These are phyloP conservation scores for Dromiciops gliroides DNA, from an alignment of 2,113 vertebrate genomes.

Conservation along the genomic window DNA sequence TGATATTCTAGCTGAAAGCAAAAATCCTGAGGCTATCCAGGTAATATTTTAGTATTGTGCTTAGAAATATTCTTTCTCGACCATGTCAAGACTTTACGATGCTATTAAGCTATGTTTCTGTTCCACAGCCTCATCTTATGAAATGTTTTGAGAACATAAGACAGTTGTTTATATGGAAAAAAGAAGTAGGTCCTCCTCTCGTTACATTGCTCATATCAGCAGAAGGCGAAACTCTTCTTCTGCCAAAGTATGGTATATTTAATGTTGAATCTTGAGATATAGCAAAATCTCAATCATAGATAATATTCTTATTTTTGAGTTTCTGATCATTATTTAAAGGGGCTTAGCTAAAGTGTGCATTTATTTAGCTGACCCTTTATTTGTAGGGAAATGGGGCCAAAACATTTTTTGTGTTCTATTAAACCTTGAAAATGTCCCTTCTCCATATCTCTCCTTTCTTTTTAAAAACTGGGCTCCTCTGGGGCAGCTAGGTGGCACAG, in stretches of 20 bases:
- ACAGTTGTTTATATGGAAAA: conserved; percentile 74
- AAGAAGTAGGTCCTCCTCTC: conserved; percentile 74
- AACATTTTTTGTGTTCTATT: not conserved
- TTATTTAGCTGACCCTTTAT: not conserved
- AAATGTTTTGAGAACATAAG: conserved; percentile 84
- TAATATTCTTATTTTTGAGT: not conserved
- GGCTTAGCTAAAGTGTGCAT: not conserved
- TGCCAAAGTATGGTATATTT: conserved; percentile 77
- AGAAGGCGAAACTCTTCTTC: conserved; percentile 80
- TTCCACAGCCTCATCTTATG: conserved; percentile 79
- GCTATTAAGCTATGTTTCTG: conserved; percentile 34
- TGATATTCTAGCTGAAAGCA: conserved; percentile 78
- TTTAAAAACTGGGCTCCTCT: not conserved
- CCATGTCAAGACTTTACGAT: not conserved
- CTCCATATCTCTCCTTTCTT: not conserved
- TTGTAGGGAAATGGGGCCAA: not conserved
- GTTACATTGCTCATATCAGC: conserved; percentile 80
- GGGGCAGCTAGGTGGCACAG: too few relatives aligned
- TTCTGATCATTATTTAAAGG: not conserved
- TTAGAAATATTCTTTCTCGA: not conserved
- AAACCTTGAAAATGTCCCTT: not conserved
- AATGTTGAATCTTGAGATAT: not conserved
- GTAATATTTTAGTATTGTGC: conserved; percentile 58
- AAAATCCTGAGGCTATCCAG: conserved; percentile 78
- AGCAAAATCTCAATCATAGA: not conserved